Evolutionary conservation across 1,140 invertebrate species (phyloP).

Genomic region (Hydropsyche tenuis): DNA sequence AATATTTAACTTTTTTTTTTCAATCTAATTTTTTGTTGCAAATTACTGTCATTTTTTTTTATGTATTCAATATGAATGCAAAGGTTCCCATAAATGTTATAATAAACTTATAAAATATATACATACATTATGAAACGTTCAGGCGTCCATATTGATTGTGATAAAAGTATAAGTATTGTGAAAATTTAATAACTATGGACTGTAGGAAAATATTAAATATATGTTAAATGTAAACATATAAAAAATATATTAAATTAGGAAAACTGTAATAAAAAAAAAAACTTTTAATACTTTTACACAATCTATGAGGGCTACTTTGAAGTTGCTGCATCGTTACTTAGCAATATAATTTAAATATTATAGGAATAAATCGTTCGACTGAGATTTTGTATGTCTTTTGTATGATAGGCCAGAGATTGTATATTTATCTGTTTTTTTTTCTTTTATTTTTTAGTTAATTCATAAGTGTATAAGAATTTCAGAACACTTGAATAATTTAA

Average conservation of each 20-base stretch:
- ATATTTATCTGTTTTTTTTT: conserved; percentile 9
- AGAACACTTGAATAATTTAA: background rate
- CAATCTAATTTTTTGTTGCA: no score
- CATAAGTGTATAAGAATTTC: no score
- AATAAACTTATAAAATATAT: no score
- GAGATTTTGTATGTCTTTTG: conserved; percentile 27
- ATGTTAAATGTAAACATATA: no score
- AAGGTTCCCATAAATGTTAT: no score
- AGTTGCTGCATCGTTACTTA: conserved; percentile 28
- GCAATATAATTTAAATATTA: conserved; percentile 16
- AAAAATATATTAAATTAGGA: no score
- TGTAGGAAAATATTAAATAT: conserved; percentile 13
- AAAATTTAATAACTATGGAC: conserved; percentile 36
- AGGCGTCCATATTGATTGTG: conserved; percentile 48
- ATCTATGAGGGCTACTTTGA: conserved; percentile 23
- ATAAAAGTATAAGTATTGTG: conserved; percentile 45
- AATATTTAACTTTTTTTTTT: no score
- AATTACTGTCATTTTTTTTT: no score
- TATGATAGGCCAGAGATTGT: conserved; percentile 23
- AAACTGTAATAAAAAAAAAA: background rate
- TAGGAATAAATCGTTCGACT: conserved; percentile 17
- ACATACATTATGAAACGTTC: background rate
- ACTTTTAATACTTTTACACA: conserved; percentile 23
- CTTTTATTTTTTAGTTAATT: no score
- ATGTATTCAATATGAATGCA: no score